phyloP scores from a whole-genome alignment of 1,140 invertebrate species.

The Scylla paramamosain region DNA sequence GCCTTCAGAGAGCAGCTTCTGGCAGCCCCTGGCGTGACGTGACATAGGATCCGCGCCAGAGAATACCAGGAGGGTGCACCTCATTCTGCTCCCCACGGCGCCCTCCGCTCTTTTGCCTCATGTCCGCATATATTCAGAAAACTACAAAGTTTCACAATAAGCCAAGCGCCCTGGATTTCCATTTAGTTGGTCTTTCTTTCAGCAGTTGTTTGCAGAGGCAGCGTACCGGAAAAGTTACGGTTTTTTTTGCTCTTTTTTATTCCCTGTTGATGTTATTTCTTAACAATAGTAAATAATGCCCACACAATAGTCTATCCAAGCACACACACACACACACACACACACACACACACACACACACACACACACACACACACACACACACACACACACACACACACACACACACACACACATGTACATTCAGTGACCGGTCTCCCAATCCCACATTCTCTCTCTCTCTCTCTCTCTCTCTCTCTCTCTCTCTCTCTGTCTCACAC shows the following conservation, averaged over 20 bases:
- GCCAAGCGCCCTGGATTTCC: neutral
- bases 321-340: neutral
- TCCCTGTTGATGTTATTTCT: neutral
- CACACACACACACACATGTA: neutral
- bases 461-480: no score
- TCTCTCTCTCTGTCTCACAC: no score
- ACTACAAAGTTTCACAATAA: neutral
- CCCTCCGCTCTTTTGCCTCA: neutral
- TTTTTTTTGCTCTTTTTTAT: neutral
- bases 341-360: neutral
- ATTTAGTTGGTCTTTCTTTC: neutral
- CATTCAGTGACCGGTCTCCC: no score
- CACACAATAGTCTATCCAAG: neutral
- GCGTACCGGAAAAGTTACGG: neutral
- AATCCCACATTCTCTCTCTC: no score
- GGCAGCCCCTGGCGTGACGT: neutral
- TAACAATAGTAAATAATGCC: neutral
- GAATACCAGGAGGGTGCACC: no score
- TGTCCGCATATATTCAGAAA: neutral
- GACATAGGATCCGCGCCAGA: neutral
- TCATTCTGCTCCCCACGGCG: no score
- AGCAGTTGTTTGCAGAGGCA: neutral
- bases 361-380: neutral
- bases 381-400: conserved; percentile 18
- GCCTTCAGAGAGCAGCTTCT: no score